Evolutionary conservation across 2,888 invertebrate genomes (phyloP).

Genomic region (Pimpla rufipes): DNA sequence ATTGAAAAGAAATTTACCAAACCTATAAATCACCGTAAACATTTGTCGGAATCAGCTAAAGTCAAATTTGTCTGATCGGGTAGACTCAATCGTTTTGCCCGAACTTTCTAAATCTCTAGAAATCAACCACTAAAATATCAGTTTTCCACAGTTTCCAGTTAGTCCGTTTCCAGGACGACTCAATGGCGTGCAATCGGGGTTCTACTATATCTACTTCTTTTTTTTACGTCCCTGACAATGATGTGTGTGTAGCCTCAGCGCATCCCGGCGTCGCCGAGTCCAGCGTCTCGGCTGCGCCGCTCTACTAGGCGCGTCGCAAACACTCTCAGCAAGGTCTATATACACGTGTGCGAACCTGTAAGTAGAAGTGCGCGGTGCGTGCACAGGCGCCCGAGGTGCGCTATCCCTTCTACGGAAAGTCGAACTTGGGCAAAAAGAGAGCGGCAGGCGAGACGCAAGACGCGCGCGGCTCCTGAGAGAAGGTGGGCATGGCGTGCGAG

Average conservation of each 20-base stretch:
- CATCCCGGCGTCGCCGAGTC: background rate
- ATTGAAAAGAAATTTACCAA: no score
- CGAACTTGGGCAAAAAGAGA: conserved; percentile 18
- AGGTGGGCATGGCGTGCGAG: conserved; percentile 18
- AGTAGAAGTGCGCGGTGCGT: background rate
- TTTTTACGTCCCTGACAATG: background rate
- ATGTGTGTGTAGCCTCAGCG: background rate
- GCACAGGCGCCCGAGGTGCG: conserved; percentile 10
- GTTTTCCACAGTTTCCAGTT: no score
- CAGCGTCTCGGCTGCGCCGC: background rate
- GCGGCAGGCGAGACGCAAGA: conserved; percentile 6
- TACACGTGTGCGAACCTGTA: background rate
- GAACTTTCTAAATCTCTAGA: no score
- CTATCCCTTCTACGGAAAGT: conserved; percentile 35
- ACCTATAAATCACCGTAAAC: no score
- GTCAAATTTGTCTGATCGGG: no score
- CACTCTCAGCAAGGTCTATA: background rate
- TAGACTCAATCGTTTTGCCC: no score
- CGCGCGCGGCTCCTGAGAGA: background rate
- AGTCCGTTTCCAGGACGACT: no score
- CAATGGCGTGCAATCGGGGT: no score
- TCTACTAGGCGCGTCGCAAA: background rate
- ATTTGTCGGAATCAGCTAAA: no score
- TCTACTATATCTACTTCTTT: background rate
- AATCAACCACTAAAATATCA: no score